These are phyloP conservation scores for Mythimna lalbum DNA, from an alignment of 2,888 invertebrate species.

Conservation along the genomic window DNA sequence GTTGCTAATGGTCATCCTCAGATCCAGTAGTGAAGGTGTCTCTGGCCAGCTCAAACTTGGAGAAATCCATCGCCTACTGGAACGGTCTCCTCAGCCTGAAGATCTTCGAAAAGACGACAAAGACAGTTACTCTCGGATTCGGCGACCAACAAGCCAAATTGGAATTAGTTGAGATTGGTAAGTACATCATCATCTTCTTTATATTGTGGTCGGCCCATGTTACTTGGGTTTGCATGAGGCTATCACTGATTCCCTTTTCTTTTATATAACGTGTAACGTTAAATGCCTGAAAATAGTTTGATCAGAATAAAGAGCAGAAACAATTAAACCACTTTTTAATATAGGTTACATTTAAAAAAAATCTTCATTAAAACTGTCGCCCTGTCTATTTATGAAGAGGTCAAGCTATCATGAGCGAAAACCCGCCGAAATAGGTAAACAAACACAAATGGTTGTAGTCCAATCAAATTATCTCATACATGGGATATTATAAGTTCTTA, in stretches of 20 bases:
- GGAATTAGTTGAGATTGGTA: slow-evolving; percentile 94
- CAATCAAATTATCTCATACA: no score
- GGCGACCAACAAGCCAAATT: slow-evolving; percentile 94
- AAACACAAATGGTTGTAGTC: no score
- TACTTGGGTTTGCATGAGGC: neutral
- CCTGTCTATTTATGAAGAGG: no score
- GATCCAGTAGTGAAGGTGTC: slow-evolving; percentile 96
- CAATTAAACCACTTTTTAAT: no score
- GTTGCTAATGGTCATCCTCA: slow-evolving; percentile 71
- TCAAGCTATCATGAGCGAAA: no score
- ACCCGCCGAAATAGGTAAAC: no score
- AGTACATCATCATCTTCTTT: slow-evolving; percentile 61
- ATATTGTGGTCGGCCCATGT: neutral
- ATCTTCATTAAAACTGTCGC: no score
- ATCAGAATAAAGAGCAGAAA: no score
- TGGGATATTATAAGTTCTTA: no score
- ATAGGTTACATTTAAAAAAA: no score
- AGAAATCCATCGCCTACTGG: slow-evolving; percentile 96
- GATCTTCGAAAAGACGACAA: slow-evolving; percentile 91
- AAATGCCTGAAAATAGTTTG: no score
- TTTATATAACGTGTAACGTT: no score
- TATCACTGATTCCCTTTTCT: neutral
- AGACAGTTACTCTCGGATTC: slow-evolving; percentile 93
- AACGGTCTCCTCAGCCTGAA: slow-evolving; percentile 94
- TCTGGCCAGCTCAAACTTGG: slow-evolving; percentile 94